Conservation (phyloP, 2,113 vertebrate species). For the Felis catus region F.catus_Fca126_mat1.0 CM031422.1:2668501-2669000, state of each 20-base stretch:
- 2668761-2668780: not conserved
- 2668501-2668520: not conserved
- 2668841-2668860: no score
- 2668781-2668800: no score
- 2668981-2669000: not conserved
- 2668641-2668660: not conserved
- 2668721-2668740: not conserved
- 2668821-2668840: no score
- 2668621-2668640: not conserved
- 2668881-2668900: no score
- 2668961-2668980: no score
- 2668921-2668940: no score
- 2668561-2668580: not conserved
- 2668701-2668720: not conserved
- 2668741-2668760: not conserved
- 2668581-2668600: not conserved
- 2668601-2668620: not conserved
- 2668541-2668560: not conserved
- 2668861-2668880: no score
- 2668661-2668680: not conserved
- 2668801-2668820: no score
- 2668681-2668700: not conserved
- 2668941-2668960: no score
- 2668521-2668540: not conserved
- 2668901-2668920: no score